These are phyloP conservation scores for Corythornis cristatus DNA, from an alignment of 2,113 vertebrate species.

Conservation along the genomic window DNA sequence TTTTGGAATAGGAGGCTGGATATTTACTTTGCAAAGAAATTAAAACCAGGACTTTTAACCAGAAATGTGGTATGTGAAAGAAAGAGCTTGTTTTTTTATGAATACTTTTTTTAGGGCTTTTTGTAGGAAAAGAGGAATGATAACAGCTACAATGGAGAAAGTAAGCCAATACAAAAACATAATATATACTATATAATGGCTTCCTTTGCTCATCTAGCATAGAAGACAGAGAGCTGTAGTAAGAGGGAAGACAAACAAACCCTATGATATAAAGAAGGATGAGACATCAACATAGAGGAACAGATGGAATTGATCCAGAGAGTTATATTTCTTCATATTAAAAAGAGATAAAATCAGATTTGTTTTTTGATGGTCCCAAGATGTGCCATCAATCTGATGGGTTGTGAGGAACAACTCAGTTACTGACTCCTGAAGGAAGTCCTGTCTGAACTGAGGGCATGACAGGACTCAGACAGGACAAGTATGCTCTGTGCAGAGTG, in stretches of 20 bases:
- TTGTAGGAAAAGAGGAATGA: not conserved
- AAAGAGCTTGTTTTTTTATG: slow-evolving; percentile 10
- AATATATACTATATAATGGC: not conserved
- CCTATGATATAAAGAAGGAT: not conserved
- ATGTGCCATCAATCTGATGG: not conserved
- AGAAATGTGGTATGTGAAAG: slow-evolving; percentile 4
- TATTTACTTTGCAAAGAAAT: slow-evolving; percentile 52
- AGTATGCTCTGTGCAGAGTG: not conserved
- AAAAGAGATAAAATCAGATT: not conserved
- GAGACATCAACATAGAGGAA: not conserved
- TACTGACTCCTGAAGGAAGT: not conserved
- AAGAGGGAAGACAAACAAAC: slow-evolving; percentile 12
- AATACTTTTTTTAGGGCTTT: slow-evolving; percentile 2
- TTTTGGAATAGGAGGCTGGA: not conserved
- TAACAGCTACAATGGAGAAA: slow-evolving; percentile 32
- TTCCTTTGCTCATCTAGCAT: slow-evolving; percentile 8
- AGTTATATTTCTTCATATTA: slow-evolving; percentile 22
- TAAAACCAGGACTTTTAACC: slow-evolving; percentile 35
- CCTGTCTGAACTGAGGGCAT: slow-evolving; percentile 27
- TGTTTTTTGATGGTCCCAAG: slow-evolving; percentile 25
- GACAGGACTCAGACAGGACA: slow-evolving; percentile 22
- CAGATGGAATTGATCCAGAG: slow-evolving; percentile 38
- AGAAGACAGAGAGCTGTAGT: not conserved
- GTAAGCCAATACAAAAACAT: not conserved
- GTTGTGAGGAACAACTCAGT: not conserved